Evolutionary conservation across 2,797 vertebrate genomes (phyloP).

Genomic region (Poliocrania exsul): DNA sequence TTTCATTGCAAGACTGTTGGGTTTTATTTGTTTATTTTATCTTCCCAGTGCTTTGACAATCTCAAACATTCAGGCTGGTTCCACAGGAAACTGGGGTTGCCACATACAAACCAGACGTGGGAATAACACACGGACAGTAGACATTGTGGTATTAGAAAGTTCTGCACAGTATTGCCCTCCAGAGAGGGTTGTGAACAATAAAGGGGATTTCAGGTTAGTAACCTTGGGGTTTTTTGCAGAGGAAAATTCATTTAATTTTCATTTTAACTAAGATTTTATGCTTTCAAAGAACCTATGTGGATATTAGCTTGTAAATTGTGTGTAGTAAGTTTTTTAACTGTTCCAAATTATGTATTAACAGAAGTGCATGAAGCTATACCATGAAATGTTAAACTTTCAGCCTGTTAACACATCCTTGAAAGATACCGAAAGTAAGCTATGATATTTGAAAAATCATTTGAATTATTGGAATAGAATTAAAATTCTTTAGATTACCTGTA

Average conservation of each 20-base stretch:
- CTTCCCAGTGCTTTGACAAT: constrained; percentile 89
- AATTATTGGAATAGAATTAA: not conserved
- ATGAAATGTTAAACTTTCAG: not conserved
- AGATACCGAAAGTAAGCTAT: not conserved
- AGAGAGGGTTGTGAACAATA: constrained; percentile 94
- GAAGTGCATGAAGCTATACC: not conserved
- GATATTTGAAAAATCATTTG: not conserved
- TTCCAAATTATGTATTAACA: not conserved
- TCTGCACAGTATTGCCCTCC: constrained; percentile 91
- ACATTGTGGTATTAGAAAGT: constrained; percentile 94
- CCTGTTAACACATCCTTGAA: not conserved
- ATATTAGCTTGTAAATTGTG: not conserved
- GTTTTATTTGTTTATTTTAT: constrained; percentile 17
- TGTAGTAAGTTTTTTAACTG: not conserved
- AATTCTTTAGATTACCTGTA: not conserved
- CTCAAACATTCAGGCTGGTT: constrained; percentile 96
- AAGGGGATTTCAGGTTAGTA: constrained; percentile 95
- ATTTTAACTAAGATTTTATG: not conserved
- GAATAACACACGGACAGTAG: constrained; percentile 92
- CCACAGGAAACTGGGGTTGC: constrained; percentile 97
- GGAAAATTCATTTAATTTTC: not conserved
- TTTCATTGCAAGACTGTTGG: not conserved
- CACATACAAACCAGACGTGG: constrained; percentile 91
- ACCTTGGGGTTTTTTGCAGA: not conserved
- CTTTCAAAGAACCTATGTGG: not conserved